Conservation (phyloP, 2,888 invertebrate genomes). For the Xestia ashworthii region DNA sequence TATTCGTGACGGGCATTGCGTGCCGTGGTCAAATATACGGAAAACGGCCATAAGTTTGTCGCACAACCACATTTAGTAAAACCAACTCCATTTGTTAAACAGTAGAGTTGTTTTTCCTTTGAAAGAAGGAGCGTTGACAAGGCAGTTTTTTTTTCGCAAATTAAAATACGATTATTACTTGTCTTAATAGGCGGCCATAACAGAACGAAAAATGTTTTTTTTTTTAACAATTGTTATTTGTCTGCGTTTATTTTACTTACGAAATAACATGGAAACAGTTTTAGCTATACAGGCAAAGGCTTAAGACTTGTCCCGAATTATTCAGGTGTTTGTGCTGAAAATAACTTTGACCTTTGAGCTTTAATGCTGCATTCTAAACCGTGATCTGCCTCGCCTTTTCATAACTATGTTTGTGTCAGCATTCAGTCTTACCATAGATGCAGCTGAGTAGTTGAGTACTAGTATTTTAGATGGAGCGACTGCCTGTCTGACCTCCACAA, state of each 20-base stretch:
- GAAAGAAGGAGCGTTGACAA: slow-evolving; percentile 3
- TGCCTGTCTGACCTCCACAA: too few relatives aligned
- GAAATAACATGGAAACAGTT: background rate
- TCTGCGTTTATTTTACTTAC: slow-evolving; percentile 14
- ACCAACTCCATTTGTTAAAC: slow-evolving; percentile 49
- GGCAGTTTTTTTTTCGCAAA: slow-evolving; percentile 70
- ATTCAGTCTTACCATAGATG: too few relatives aligned
- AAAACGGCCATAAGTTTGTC: slow-evolving; percentile 55
- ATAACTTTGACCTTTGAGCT: background rate
- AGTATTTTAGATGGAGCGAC: too few relatives aligned
- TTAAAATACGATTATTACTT: slow-evolving; percentile 63
- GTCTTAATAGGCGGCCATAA: slow-evolving; percentile 47
- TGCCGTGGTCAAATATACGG: slow-evolving; percentile 67
- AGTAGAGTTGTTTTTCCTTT: slow-evolving; percentile 54
- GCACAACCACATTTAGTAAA: slow-evolving; percentile 20
- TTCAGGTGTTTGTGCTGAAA: too few relatives aligned
- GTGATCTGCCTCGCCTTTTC: too few relatives aligned
- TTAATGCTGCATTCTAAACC: background rate
- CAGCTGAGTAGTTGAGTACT: too few relatives aligned
- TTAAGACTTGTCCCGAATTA: too few relatives aligned
- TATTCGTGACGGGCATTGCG: slow-evolving; percentile 75
- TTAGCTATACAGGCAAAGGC: background rate
- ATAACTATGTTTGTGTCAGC: too few relatives aligned
- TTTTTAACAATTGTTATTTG: background rate
- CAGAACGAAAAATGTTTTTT: background rate